Evolutionary conservation across 2,888 invertebrate genomes (phyloP), one percentile per base, ranked within the genome.

Genomic region (Melikaiella ostensackeni): DNA sequence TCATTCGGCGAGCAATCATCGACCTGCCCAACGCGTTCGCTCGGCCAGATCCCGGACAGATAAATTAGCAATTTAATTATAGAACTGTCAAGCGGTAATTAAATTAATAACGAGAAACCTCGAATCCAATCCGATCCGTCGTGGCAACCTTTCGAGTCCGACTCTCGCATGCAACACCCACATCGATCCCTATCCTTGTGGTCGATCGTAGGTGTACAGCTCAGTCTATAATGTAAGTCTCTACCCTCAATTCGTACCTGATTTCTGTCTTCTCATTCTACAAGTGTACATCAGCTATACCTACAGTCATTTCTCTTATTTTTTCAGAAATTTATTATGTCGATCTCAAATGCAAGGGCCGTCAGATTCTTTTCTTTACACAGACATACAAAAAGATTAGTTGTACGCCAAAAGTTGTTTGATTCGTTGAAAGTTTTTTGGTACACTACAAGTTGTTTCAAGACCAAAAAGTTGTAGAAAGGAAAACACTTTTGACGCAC

Each of bases 1-100:
- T 88, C 88, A 87, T 88, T 88, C 86, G 79, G 80, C 81, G 83
- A 86, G 84, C 84, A 84, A 87, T 86, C 88, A 87, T 88, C 86
- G 86, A 85, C 83, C 82, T 81, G 83, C 84, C 79, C 77, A 77
- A 77, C 79, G 79, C 77, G 79, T 83, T 82, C 83, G 86, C 82
- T 85, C 85, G 83, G 82, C 85, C 87, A 85, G 88, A 87, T 87
- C 85, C 86, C 86, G 87, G 89, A 85, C 89, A 87, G 88, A 90
- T 91, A 90, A 91, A 91, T 91, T 90, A 89, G 89, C 90, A 90
- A 90, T 90, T 90, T 90, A 91, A 91, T 91, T 90, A 90, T 89
- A 88, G 89, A 90, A 90, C 91, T 90, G 91, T 90, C 91, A 88
- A 88, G 85, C 86, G 87, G 87, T 90, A 90, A 91, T 91, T 90